Evolutionary conservation across 92 coral and sea anemone genomes (phyloP).

Genomic region (Bergia sp.): DNA sequence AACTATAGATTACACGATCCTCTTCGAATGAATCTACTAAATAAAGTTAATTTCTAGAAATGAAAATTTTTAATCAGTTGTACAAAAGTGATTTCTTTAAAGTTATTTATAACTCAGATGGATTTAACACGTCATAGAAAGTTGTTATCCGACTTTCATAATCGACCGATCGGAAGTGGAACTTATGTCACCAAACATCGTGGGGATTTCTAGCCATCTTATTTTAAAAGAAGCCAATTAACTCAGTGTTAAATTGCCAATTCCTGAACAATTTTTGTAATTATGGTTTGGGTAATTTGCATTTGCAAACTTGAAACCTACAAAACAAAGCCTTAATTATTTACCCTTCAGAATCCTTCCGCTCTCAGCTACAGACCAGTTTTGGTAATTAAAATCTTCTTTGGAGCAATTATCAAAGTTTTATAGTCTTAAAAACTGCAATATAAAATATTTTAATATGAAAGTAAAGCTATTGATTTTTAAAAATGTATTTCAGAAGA

Average conservation of each 20-base stretch:
- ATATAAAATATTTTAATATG: not conserved
- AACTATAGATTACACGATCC: no score
- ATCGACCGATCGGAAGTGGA: slow-evolving; percentile 13
- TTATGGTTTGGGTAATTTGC: slow-evolving; percentile 26
- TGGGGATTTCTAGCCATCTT: not conserved
- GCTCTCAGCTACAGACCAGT: not conserved
- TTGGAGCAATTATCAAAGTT: not conserved
- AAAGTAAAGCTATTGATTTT: not conserved
- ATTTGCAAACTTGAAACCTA: not conserved
- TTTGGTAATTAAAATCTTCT: slow-evolving; percentile 7
- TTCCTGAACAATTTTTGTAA: not conserved
- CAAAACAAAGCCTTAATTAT: slow-evolving; percentile 21
- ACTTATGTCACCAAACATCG: not conserved
- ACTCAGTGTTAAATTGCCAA: not conserved
- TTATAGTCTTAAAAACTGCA: not conserved
- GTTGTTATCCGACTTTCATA: not conserved
- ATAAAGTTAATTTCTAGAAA: no score
- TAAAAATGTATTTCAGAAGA: not conserved
- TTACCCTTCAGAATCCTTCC: slow-evolving; percentile 5
- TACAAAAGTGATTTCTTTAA: not conserved
- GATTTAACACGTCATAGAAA: not conserved
- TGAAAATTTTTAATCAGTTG: not conserved
- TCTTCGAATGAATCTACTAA: no score
- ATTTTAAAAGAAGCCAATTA: slow-evolving; percentile 20
- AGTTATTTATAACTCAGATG: not conserved